Evolutionary conservation across 1,140 invertebrate species (phyloP), one percentile per base, ranked within the genome.

Genomic region (Telenomus remus): DNA sequence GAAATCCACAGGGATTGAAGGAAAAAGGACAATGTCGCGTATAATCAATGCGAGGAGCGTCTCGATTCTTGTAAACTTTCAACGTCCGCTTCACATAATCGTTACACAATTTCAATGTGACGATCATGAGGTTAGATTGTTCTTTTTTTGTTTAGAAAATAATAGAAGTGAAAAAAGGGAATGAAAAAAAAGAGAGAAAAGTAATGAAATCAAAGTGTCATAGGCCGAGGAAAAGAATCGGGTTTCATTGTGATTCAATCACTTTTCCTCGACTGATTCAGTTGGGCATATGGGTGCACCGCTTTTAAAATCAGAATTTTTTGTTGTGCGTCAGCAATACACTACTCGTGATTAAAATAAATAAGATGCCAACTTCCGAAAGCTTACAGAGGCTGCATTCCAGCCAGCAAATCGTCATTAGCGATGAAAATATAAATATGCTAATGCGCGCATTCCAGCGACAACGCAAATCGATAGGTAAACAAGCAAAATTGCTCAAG

Each of bases 371-470:
- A 19, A 54, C 49, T 60, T 65, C 55, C 16, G 16, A 73, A 64
- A 46, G 60, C 37, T 37, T 65, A 65, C 53, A 55, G 11, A 34
- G 34, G 44, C 19, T 13, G 61, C 70, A 66, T 73, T 60, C 61
- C 61, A 59, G 50, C 35, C 43, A 60, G 54, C 14, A 34, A 73
- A 66, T 73, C 51, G 71, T 51, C 57, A 57, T 68, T 68, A 74
- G 54, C 33, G 56, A 53, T 56, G 71, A 51, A 68, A 68, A 68
- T 66, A 74, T 68, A 68, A 74, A 66, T 74, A 74, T 74, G 71
- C 57, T 68, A 68, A 68, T 68, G 12, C 27, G 12, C 71, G 19
- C 63, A 74, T 74, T 68, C 71, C 57, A 35, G 37, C 35, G 70
- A 53, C 34, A 13, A 44, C 49, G 56, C 50, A 50, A 71, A 64